Conservation (phyloP, 2,797 vertebrate species). For the Phylloscopus collybita region DNA sequence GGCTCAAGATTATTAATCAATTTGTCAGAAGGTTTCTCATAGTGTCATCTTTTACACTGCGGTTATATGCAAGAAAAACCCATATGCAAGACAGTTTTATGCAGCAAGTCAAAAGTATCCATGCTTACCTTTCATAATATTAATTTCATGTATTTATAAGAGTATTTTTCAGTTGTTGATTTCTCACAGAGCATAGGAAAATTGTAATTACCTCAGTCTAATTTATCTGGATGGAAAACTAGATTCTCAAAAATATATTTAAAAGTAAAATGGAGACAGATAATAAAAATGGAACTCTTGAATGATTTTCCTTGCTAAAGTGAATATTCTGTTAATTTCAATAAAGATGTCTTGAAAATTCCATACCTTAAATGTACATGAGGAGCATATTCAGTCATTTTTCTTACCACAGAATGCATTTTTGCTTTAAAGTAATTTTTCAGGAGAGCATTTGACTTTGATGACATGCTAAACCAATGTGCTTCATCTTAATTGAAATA, state of each 20-base stretch:
- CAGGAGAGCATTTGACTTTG: background rate
- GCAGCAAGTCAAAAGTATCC: constrained; percentile 45
- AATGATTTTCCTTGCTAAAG: background rate
- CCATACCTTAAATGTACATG: background rate
- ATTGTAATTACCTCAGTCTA: background rate
- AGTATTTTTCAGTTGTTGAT: background rate
- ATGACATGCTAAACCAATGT: background rate
- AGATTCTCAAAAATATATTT: background rate
- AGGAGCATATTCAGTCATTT: background rate
- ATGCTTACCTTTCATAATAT: constrained; percentile 16
- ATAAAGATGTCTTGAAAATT: background rate
- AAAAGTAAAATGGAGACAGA: background rate
- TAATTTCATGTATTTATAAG: constrained; percentile 19
- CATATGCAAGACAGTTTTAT: constrained; percentile 37
- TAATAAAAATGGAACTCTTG: background rate
- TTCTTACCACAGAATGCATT: background rate
- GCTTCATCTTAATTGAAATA: background rate
- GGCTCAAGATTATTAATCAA: constrained; percentile 76
- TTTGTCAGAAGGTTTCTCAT: constrained; percentile 78
- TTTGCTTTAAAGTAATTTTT: background rate
- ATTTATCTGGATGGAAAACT: background rate
- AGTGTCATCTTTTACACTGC: constrained; percentile 62
- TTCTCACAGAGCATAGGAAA: background rate
- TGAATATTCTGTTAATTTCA: background rate
- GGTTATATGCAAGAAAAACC: constrained; percentile 47